These are phyloP conservation scores for Cerceris rybyensis DNA, from an alignment of 2,888 invertebrate genomes.

Conservation along the genomic window DNA sequence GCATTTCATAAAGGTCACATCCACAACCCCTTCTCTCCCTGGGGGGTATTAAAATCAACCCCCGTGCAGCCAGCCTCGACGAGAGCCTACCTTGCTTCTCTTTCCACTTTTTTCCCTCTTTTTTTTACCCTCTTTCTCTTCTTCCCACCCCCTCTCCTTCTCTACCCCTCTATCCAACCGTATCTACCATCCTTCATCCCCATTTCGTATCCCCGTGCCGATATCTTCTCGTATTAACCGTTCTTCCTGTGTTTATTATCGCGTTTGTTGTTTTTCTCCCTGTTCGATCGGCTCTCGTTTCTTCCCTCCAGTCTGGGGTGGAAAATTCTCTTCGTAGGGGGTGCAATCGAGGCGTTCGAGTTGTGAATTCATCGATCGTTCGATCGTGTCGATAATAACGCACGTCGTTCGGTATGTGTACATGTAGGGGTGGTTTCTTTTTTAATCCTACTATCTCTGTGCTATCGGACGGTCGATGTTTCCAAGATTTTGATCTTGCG, in stretches of 20 bases:
- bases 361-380: background rate
- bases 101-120: background rate
- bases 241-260: conserved; percentile 42
- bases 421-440: background rate
- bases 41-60: conserved; percentile 75
- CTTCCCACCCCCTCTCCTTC: conserved; percentile 2
- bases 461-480: background rate
- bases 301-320: background rate
- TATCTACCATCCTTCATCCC: background rate
- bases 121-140: background rate
- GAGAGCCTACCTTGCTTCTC: conserved; percentile 35
- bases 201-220: conserved; percentile 6
- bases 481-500: background rate
- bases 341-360: background rate
- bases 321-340: no score
- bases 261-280: conserved; percentile 41
- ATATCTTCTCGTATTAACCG: conserved; percentile 51
- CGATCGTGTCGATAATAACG: background rate
- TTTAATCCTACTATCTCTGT: background rate
- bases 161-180: background rate
- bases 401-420: no score
- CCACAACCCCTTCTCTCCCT: conserved; percentile 61
- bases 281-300: background rate
- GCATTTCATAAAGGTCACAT: conserved; percentile 78
- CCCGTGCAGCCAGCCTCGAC: conserved; percentile 44